Evolutionary conservation across 2,113 vertebrate genomes (phyloP), one percentile per base, ranked within the genome.

Genomic region (Strix aluco): DNA sequence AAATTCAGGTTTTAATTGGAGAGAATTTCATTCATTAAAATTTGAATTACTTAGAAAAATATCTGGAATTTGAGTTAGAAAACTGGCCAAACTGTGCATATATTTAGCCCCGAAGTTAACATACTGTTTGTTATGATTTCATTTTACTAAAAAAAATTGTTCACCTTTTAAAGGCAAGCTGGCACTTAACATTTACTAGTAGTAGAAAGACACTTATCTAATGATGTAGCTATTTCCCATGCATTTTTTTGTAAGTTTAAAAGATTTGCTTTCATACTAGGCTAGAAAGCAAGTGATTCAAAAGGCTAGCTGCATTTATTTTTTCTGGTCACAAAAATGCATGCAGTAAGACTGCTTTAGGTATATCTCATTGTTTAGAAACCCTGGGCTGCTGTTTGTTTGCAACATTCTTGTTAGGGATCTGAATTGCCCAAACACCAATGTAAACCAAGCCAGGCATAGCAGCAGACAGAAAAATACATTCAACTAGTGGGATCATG

Each of bases 401-500:
- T 86, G 92, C 90, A 93, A 90, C 77, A 36, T 97, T 95, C 94
- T 96, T 97, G 87, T 97, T 95, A 95, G 91, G 89, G 90, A 87
- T 95, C 95, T 96, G 73, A 97, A 93, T 98, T 98, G 97, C 93
- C 94, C 95, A 62, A 97, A 97, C 96, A 97, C 94, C 90, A 95
- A 62, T 97, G 97, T 98, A 97, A 98, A 98, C 96, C 96, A 97
- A 98, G 90, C 88, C 96, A 98, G 97, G 97, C 97, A 98, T 93
- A 96, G 97, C 97, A 97, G 97, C 97, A 97, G 97, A 96, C 97
- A 98, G 97, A 98, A 97, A 98, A 98, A 98, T 96, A 94, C 97
- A 98, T 98, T 99, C 98, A 98, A 97, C 98, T 98, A 97, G 98
- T 98, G 97, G 98, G 98, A 98, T 98, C 98, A 98, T 98, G 99